A percentile compares a stretch with the other conserved stretches of the same genome.
Conservation (phyloP, 2,113 vertebrate species). For the Calonectris borealis region DNA sequence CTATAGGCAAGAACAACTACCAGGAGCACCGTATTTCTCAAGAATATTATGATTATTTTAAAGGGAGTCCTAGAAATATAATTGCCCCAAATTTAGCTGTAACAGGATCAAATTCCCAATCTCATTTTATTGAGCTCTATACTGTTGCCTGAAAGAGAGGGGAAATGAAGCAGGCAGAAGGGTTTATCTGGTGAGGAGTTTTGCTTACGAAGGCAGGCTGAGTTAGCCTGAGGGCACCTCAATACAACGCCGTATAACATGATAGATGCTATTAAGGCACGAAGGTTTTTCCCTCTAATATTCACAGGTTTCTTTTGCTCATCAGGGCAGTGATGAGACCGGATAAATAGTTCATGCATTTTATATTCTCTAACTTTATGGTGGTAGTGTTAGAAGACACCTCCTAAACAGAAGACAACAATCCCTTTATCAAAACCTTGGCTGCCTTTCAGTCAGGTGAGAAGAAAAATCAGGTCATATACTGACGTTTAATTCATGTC, state of each 20-base stretch:
- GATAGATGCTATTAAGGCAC: not conserved
- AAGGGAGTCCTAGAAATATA: not conserved
- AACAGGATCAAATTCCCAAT: not conserved
- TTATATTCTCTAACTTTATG: not conserved
- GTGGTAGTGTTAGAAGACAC: not conserved
- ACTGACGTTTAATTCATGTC: not conserved
- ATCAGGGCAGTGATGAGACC: not conserved
- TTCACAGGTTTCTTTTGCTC: not conserved
- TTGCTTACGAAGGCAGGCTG: not conserved
- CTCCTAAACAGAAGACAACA: not conserved
- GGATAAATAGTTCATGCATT: not conserved
- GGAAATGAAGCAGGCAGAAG: not conserved
- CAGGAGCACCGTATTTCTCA: not conserved
- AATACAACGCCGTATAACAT: not conserved
- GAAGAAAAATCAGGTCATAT: not conserved
- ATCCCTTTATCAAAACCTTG: not conserved
- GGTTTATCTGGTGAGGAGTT: not conserved
- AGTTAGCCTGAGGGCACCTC: not conserved
- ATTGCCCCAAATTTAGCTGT: not conserved
- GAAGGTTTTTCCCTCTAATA: not conserved
- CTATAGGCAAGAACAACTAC: not conserved
- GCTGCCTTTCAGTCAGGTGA: not conserved
- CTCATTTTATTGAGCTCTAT: not conserved
- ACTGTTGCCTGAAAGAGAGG: not conserved
- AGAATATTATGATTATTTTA: not conserved